Percentiles rank a stretch among this genome's conserved stretches.
Conservation (phyloP, 2,888 invertebrate genomes). For the Hartigia nigra region DNA sequence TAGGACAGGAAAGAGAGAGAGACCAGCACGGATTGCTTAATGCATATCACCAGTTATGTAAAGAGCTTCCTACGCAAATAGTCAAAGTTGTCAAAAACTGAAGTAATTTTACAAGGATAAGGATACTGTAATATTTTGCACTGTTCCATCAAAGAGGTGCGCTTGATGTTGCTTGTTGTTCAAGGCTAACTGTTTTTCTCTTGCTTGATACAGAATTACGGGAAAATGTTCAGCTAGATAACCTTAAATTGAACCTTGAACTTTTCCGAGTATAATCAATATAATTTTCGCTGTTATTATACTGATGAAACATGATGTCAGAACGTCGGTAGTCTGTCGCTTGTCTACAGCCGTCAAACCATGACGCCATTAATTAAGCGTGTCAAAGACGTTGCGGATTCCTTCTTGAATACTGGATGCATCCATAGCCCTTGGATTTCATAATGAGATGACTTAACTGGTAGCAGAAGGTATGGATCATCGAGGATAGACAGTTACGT, state of each 20-base stretch:
- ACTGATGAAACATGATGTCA: neutral
- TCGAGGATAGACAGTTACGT: neutral
- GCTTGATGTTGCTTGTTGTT: neutral
- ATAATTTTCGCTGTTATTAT: neutral
- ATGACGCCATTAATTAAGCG: neutral
- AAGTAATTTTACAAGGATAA: neutral
- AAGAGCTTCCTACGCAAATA: neutral
- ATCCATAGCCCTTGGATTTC: neutral
- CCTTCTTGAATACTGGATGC: neutral
- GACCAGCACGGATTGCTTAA: constrained; percentile 6
- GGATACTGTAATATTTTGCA: neutral
- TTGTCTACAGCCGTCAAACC: neutral
- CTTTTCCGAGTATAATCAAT: neutral
- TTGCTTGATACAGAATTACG: no score
- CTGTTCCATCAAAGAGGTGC: neutral
- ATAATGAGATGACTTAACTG: neutral
- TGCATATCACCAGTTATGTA: neutral
- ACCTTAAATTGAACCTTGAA: neutral
- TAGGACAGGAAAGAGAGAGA: constrained; percentile 16
- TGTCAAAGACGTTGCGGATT: neutral
- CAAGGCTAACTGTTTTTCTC: neutral
- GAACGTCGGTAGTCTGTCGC: neutral
- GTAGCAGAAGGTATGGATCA: neutral
- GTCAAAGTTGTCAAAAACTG: neutral
- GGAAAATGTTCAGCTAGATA: neutral